These are phyloP conservation scores for Planococcus citri DNA, from an alignment of 1,140 invertebrate genomes.

Conservation along the genomic window DNA sequence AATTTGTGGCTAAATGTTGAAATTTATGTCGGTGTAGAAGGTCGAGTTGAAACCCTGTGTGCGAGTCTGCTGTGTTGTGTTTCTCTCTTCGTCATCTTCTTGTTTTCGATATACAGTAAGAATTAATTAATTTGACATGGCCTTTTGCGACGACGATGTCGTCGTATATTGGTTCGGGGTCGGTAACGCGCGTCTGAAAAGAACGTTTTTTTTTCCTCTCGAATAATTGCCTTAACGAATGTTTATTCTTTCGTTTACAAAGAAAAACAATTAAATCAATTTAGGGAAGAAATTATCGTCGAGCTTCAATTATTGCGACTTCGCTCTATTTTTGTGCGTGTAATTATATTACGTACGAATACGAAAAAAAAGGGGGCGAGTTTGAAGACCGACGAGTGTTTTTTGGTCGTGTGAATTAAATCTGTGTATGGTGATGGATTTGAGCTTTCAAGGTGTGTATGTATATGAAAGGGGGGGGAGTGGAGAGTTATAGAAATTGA, in stretches of 20 bases:
- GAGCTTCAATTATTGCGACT: neutral
- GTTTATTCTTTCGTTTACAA: conserved; percentile 2
- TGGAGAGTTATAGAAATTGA: no score
- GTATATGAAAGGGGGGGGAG: no score
- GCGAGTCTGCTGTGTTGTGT: no score
- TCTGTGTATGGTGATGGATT: no score
- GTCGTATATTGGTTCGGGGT: no score
- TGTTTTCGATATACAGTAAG: neutral
- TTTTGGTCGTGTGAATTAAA: no score
- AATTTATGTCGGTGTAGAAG: no score
- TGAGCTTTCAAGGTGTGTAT: no score
- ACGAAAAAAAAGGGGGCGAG: neutral
- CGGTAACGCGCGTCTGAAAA: no score
- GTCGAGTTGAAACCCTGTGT: no score
- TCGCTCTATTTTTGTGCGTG: neutral
- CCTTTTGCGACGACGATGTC: neutral
- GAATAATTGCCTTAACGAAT: conserved; percentile 7
- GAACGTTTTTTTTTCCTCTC: neutral
- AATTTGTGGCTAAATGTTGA: no score
- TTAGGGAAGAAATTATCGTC: neutral
- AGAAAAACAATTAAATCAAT: neutral
- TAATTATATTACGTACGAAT: neutral
- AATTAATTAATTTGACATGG: conserved; percentile 4
- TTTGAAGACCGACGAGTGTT: neutral
- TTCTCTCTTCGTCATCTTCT: no score